Conservation (phyloP, 35 echinoderm and acorn worm genomes). For the Strongylocentrotus purpuratus region DNA sequence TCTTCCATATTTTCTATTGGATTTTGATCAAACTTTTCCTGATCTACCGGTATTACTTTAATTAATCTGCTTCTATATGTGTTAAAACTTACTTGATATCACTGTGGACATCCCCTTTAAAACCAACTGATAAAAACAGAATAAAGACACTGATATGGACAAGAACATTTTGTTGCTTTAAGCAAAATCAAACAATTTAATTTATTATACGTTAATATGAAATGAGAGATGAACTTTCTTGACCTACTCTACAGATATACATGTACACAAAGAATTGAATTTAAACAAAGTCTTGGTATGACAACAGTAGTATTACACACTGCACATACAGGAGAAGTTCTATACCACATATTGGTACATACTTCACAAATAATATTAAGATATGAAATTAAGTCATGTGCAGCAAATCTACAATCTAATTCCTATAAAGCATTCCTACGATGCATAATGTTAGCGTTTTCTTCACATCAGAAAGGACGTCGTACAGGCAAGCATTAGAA, state of each 20-base stretch:
- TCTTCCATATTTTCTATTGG: too few species aligned
- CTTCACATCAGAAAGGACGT: background rate
- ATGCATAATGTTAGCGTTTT: background rate
- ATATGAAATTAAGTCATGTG: background rate
- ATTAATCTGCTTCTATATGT: too few species aligned
- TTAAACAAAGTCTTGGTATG: constrained; percentile 2
- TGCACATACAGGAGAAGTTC: background rate
- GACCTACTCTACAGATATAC: background rate
- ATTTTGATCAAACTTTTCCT: too few species aligned
- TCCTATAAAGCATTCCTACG: background rate
- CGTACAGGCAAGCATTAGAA: too few species aligned
- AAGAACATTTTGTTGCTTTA: background rate
- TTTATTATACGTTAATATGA: constrained; percentile 6
- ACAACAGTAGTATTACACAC: background rate
- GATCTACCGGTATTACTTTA: too few species aligned
- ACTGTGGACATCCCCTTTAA: too few species aligned
- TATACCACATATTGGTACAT: background rate
- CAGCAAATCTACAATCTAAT: background rate
- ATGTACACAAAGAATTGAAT: background rate
- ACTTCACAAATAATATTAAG: background rate
- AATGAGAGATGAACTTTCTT: constrained; percentile 12
- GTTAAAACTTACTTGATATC: too few species aligned
- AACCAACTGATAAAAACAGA: too few species aligned
- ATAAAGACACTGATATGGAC: background rate
- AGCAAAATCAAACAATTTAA: constrained; percentile 14